A percentile compares a stretch with the other conserved stretches of the same genome.
These are phyloP conservation scores for Plagiodera versicolora DNA, from an alignment of 2,888 invertebrate genomes.

Conservation along the genomic window DNA sequence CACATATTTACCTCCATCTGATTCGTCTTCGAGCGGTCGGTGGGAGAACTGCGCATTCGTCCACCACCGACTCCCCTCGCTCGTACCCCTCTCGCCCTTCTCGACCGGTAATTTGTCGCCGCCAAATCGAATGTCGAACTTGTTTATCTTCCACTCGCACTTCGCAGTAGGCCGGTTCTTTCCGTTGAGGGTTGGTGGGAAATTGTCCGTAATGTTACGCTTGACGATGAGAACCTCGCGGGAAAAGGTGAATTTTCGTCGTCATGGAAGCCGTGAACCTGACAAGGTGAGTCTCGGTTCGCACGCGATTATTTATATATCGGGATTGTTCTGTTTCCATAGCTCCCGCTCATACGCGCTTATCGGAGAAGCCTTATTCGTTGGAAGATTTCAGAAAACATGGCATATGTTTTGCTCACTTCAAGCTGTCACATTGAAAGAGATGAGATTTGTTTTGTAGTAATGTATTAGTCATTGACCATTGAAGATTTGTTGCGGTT, in stretches of 20 bases:
- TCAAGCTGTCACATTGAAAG: too few relatives aligned
- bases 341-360: background rate
- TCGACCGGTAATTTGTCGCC: conserved; percentile 38
- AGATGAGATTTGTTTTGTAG: too few relatives aligned
- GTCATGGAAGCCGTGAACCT: conserved; percentile 36
- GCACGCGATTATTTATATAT: conserved; percentile 8
- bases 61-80: conserved; percentile 38
- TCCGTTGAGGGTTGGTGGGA: background rate
- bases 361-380: too few relatives aligned
- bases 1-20: conserved; percentile 8
- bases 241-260: conserved; percentile 4
- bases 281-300: conserved; percentile 31
- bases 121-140: conserved; percentile 27
- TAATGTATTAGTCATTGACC: too few relatives aligned
- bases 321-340: background rate
- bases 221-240: background rate
- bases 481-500: too few relatives aligned
- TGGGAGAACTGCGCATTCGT: conserved; percentile 54
- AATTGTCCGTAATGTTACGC: background rate
- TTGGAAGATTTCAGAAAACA: too few relatives aligned
- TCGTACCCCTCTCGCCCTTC: conserved; percentile 19
- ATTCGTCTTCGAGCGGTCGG: conserved; percentile 34
- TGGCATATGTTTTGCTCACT: too few relatives aligned
- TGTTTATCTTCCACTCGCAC: conserved; percentile 12
- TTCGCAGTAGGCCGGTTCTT: conserved; percentile 6